A percentile compares a stretch with the other conserved stretches of the same genome.
phyloP scores from a whole-genome alignment of 2,888 invertebrate species.

The Argyresthia albistria region DNA sequence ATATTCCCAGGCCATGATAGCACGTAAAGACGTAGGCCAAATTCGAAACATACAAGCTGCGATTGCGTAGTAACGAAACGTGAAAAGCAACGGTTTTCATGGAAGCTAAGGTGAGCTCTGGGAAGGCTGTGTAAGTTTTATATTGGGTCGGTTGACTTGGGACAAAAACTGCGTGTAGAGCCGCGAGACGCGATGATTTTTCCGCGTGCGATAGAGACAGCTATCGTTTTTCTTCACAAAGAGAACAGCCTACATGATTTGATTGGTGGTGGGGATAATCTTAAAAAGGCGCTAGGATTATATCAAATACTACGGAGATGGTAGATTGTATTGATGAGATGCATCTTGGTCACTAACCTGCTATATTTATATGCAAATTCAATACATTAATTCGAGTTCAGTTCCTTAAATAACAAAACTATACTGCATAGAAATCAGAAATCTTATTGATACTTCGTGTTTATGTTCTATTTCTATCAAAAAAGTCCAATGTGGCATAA shows the following conservation, averaged over 20 bases:
- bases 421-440: no score
- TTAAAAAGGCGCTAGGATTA: conserved; percentile 37
- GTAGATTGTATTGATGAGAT: no score
- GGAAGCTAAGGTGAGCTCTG: conserved; percentile 17
- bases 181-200: conserved; percentile 54
- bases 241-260: conserved; percentile 61
- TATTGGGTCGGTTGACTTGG: conserved; percentile 16
- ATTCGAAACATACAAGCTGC: conserved; percentile 15
- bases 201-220: conserved; percentile 55
- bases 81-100: conserved; percentile 13
- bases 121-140: conserved; percentile 15
- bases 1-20: not conserved
- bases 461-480: no score
- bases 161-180: conserved; percentile 38
- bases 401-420: no score
- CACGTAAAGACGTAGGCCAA: not conserved
- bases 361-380: no score
- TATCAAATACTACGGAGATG: no score
- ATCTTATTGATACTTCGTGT: no score
- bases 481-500: no score
- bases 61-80: conserved; percentile 20
- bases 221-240: conserved; percentile 57
- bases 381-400: no score
- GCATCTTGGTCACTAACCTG: no score
- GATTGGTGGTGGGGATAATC: conserved; percentile 55